phyloP scores from a whole-genome alignment of 2,888 invertebrate species.

The Syritta pipiens region DNA sequence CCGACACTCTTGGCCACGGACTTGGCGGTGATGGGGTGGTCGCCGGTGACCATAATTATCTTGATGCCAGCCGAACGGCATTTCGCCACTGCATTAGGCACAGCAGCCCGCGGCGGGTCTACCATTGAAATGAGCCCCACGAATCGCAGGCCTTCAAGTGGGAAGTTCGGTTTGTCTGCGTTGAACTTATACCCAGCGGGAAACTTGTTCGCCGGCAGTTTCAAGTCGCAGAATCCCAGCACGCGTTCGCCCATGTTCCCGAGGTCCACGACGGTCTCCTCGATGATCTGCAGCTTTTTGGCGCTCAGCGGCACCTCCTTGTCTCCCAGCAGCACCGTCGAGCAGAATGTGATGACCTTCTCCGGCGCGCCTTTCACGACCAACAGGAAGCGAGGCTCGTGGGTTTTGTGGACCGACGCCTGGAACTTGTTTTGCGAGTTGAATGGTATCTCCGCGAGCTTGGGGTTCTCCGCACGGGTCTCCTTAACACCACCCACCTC shows the following conservation, averaged over 20 bases:
- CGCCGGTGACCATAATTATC: constrained; percentile 86
- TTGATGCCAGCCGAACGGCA: constrained; percentile 87
- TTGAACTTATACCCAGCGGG: constrained; percentile 93
- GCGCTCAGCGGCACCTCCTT: constrained; percentile 91
- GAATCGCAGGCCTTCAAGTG: constrained; percentile 76
- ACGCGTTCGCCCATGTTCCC: constrained; percentile 93
- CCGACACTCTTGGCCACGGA: constrained; percentile 86
- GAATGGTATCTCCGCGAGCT: constrained; percentile 92
- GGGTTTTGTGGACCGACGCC: constrained; percentile 93
- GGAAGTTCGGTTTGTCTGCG: constrained; percentile 80
- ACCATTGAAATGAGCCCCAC: constrained; percentile 85
- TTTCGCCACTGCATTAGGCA: constrained; percentile 84
- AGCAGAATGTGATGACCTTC: constrained; percentile 91
- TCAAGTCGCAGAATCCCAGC: constrained; percentile 91
- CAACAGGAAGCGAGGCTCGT: constrained; percentile 89
- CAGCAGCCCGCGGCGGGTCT: constrained; percentile 85
- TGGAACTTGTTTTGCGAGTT: constrained; percentile 95
- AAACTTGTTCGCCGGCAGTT: constrained; percentile 91
- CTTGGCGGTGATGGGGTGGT: constrained; percentile 87
- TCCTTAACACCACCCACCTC: constrained; percentile 89
- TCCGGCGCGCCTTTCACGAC: constrained; percentile 98
- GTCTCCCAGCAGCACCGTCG: constrained; percentile 91
- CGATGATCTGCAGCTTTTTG: constrained; percentile 93
- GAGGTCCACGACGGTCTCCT: constrained; percentile 90
- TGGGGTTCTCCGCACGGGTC: constrained; percentile 89